A percentile compares a stretch with the other conserved stretches of the same genome.
These are phyloP conservation scores for Mormyrus hasselquistii DNA, from an alignment of 2,797 vertebrate species.

Conservation along the genomic window DNA sequence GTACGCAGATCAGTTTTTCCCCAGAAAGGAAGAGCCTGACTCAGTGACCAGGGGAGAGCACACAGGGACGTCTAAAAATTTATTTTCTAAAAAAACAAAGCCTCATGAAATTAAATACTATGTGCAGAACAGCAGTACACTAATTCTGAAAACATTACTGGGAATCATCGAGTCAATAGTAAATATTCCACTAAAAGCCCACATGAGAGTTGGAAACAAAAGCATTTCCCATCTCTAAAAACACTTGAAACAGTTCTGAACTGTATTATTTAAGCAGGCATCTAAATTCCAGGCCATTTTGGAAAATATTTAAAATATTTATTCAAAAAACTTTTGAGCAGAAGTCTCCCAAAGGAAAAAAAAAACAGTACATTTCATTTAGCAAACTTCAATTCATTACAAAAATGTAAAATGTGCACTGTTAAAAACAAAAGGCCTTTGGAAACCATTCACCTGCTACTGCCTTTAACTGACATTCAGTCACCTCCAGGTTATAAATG, in stretches of 20 bases:
- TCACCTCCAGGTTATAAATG: constrained; percentile 12
- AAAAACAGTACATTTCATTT: constrained; percentile 20
- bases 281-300: constrained; percentile 60
- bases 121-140: constrained; percentile 66
- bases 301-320: constrained; percentile 60
- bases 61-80: constrained; percentile 17
- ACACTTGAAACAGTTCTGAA: constrained; percentile 56
- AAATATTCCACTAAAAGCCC: constrained; percentile 55
- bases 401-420: constrained; percentile 31
- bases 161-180: constrained; percentile 57
- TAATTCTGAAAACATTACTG: constrained; percentile 62
- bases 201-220: constrained; percentile 55
- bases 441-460: constrained; percentile 20
- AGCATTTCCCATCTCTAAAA: constrained; percentile 56
- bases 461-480: not conserved
- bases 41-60: not conserved
- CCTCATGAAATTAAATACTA: constrained; percentile 55
- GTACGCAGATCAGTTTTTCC: not conserved
- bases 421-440: constrained; percentile 29
- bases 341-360: constrained; percentile 50
- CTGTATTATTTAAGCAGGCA: constrained; percentile 66
- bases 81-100: constrained; percentile 20
- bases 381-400: constrained; percentile 28
- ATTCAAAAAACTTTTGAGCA: constrained; percentile 39
- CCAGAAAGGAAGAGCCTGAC: not conserved